Percentiles rank a stretch among this genome's conserved stretches.
These are phyloP conservation scores for Ladona fulva DNA, from an alignment of 1,140 invertebrate genomes.

Conservation along the genomic window DNA sequence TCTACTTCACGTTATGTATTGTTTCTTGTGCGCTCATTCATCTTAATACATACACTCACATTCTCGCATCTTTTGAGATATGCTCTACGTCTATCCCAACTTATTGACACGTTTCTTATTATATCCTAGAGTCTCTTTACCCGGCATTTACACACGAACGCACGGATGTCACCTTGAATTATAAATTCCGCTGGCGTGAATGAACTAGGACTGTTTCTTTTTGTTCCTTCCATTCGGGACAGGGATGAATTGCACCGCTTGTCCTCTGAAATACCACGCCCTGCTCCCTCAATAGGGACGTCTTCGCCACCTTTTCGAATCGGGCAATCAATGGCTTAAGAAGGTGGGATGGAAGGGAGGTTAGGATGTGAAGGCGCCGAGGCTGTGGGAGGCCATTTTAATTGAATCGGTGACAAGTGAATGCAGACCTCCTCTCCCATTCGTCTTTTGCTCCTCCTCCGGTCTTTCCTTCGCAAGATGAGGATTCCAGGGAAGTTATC, in stretches of 20 bases:
- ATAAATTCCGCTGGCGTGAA: neutral
- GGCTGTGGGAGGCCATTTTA: neutral
- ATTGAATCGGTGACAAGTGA: slow-evolving; percentile 4
- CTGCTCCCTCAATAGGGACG: neutral
- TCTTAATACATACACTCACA: too few relatives aligned
- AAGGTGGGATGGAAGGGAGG: neutral
- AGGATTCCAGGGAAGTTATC: too few relatives aligned
- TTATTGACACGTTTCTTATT: too few relatives aligned
- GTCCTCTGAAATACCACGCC: neutral
- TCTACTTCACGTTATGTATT: too few relatives aligned
- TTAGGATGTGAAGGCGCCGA: neutral
- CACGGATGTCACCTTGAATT: neutral
- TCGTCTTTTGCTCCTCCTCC: neutral
- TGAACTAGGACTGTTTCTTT: neutral
- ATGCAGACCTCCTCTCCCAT: neutral
- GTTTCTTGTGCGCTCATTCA: too few relatives aligned
- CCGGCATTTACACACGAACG: too few relatives aligned
- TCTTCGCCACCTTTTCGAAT: neutral
- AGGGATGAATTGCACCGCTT: neutral
- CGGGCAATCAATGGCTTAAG: neutral
- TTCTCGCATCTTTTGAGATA: too few relatives aligned
- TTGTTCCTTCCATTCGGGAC: neutral
- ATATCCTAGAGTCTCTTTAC: too few relatives aligned
- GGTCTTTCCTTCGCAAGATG: neutral
- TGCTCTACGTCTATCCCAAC: too few relatives aligned